Conservation (phyloP, 2,888 invertebrate species). For the Oligia latruncula region DNA sequence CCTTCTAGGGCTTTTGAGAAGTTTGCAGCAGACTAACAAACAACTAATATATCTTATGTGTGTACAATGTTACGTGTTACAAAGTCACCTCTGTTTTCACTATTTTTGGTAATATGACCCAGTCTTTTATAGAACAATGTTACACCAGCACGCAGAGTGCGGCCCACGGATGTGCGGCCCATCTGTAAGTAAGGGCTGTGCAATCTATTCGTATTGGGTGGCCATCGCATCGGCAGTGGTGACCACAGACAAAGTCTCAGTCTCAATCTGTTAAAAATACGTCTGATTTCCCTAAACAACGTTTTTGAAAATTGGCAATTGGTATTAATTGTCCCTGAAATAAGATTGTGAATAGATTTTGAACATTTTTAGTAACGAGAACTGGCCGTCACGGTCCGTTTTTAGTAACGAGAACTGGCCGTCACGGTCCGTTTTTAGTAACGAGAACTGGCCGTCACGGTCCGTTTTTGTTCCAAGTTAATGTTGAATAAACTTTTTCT, state of each 20-base stretch:
- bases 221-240: no score
- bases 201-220: not conserved
- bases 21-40: not conserved
- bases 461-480: not conserved
- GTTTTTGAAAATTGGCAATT: not conserved
- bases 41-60: not conserved
- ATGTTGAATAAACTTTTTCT: not conserved
- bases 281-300: not conserved
- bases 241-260: no score
- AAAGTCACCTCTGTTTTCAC: not conserved
- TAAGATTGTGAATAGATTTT: not conserved
- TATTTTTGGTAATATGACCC: not conserved
- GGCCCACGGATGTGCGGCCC: not conserved
- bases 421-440: not conserved
- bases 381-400: not conserved
- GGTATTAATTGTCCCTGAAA: not conserved
- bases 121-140: not conserved
- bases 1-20: not conserved
- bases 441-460: not conserved
- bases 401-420: no score
- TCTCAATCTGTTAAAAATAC: not conserved
- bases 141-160: not conserved
- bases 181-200: not conserved
- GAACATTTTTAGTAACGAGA: not conserved
- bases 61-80: not conserved